phyloP scores from a whole-genome alignment of 2,888 invertebrate genomes.

The Chymomyza amoena region DNA sequence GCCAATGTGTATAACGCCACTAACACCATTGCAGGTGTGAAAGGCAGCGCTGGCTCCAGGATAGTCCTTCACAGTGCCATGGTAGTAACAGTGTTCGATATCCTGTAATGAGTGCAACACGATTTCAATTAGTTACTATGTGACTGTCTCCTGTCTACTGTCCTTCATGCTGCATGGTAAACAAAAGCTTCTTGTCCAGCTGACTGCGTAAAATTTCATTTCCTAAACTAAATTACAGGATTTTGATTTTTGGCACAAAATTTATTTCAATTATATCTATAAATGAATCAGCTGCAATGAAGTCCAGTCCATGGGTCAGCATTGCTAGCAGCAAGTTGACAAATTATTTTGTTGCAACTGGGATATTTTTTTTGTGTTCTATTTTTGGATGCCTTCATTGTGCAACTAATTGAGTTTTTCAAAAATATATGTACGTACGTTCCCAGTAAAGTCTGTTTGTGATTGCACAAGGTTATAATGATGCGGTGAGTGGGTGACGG shows the following conservation, averaged over 20 bases:
- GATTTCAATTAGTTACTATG: not conserved
- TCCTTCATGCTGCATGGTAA: not conserved
- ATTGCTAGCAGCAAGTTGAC: not conserved
- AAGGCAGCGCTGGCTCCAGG: conserved; percentile 97
- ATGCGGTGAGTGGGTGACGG: too few relatives aligned
- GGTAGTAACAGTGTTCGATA: conserved; percentile 99
- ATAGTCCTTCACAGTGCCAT: conserved; percentile 97
- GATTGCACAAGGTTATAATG: too few relatives aligned
- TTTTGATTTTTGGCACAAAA: conserved; percentile 44
- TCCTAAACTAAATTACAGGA: conserved; percentile 48
- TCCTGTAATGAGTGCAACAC: conserved; percentile 82
- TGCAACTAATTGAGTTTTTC: too few relatives aligned
- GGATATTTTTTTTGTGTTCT: not conserved
- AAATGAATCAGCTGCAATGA: not conserved
- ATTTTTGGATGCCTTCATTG: too few relatives aligned
- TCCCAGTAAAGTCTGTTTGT: too few relatives aligned
- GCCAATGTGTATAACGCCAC: conserved; percentile 97
- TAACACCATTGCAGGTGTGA: conserved; percentile 98
- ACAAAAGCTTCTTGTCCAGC: not conserved
- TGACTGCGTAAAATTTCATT: conserved; percentile 41
- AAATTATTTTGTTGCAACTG: not conserved
- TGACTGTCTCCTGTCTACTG: not conserved
- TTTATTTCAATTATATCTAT: conserved; percentile 5
- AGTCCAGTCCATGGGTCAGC: not conserved
- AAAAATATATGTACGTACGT: too few relatives aligned